Percentiles rank a stretch among this genome's conserved stretches.
phyloP scores from a whole-genome alignment of 2,888 invertebrate species.

The Eudemis profundana region DNA sequence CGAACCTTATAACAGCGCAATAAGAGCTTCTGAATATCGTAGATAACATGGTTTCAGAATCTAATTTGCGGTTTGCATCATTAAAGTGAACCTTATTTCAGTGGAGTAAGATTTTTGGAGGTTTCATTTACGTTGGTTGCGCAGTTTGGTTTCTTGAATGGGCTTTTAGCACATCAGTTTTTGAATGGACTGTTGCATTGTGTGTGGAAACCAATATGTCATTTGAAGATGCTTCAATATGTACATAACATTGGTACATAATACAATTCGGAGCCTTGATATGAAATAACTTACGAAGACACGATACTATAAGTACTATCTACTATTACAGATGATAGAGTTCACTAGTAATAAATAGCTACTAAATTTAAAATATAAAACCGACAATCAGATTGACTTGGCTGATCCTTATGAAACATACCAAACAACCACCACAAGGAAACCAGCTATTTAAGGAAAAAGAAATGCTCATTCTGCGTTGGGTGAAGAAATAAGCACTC shows the following conservation, averaged over 20 bases:
- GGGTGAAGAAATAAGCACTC: no score
- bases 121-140: constrained; percentile 14
- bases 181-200: constrained; percentile 26
- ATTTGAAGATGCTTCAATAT: constrained; percentile 3
- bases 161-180: constrained; percentile 31
- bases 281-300: no score
- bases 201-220: constrained; percentile 10
- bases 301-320: no score
- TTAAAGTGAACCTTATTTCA: constrained; percentile 13
- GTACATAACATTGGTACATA: not conserved
- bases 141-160: constrained; percentile 16
- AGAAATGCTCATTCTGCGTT: no score
- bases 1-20: not conserved
- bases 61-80: constrained; percentile 8
- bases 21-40: constrained; percentile 1
- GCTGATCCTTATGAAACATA: no score
- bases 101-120: constrained; percentile 12
- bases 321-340: no score
- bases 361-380: no score
- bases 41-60: constrained; percentile 1
- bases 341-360: no score
- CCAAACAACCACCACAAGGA: no score
- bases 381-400: no score
- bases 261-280: not conserved
- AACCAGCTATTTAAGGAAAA: no score